Base-by-base conservation (phyloP, 1,140 invertebrate genomes). In the Pseudachorutes palmiensis region DNA sequence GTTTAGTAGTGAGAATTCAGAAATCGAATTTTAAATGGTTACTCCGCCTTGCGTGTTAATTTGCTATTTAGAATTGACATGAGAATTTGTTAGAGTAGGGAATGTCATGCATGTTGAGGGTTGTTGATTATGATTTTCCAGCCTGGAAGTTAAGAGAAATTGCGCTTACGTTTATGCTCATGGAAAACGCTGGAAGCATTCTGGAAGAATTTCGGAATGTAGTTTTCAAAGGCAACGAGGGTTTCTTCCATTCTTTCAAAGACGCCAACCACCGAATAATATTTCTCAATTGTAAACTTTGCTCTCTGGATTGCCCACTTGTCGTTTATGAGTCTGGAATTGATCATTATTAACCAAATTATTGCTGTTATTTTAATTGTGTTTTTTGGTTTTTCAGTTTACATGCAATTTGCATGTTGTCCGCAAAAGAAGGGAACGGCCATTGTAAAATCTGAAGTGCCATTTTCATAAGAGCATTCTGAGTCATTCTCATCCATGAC, bases 241-340 rank as follows among this genome's bases (percentile, higher is more conserved):
- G 90, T 92, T 2, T 86, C 85, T 77, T 92, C 91, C 74, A 92
- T 82, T 75, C 92, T 89, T 75, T 93, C 90, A 0, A 92, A 80
- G 2, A 94, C 88, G 0, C 91, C 90, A 2, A 94, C 90, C 0
- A 92, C 90, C 0, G 90, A 87, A 75, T 92, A 94, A 74, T 92
- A 86, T 72, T 86, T 84, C 75, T 92, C 90, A 1, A 92, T 89
- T 1, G 89, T 89, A 63, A 85, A 80, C 78, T 92, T 93, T 0
- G 91, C 90, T 71, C 85, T 83, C 75, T 92, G 87, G 66, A 92
- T 75, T 0, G 90, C 90, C 70, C 88, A 88, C 12, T 67, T 59
- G 26, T 72, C 48, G 57, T 72, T 70, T 24, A 72, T 65, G n/a
- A 64, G 26, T 30, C 71, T 72, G 57, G n/a, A n/a, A n/a, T n/a